A percentile compares a stretch with the other conserved stretches of the same genome.
phyloP scores from a whole-genome alignment of 2,797 vertebrate species.

The Allenopithecus nigroviridis region DNA sequence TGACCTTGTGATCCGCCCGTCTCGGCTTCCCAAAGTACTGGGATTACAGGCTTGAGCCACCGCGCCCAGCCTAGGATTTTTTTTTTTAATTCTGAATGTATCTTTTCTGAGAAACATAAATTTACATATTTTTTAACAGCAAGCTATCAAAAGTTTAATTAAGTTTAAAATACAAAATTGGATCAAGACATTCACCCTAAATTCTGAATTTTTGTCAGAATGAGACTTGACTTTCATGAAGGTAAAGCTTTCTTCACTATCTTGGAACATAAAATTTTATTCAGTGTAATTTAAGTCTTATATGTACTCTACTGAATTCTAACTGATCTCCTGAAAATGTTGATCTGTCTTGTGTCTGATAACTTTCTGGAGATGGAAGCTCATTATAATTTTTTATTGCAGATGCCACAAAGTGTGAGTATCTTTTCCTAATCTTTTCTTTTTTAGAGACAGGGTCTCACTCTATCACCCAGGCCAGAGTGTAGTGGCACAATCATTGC shows the following conservation, averaged over 20 bases:
- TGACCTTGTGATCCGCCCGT: no score
- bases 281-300: conserved; percentile 22
- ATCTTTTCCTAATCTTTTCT: neutral
- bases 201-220: conserved; percentile 15
- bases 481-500: neutral
- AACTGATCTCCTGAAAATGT: neutral
- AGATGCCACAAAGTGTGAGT: neutral
- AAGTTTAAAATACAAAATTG: neutral
- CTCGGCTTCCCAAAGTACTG: no score
- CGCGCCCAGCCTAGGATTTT: neutral
- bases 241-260: conserved; percentile 5
- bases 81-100: neutral
- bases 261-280: conserved; percentile 12
- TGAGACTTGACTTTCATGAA: conserved; percentile 32
- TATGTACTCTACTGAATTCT: conserved; percentile 4
- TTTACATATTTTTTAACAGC: conserved; percentile 15
- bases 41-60: no score
- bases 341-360: conserved; percentile 10
- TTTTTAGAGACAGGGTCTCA: neutral
- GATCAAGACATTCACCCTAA: neutral
- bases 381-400: neutral
- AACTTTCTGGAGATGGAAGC: conserved; percentile 1
- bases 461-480: neutral
- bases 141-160: conserved; percentile 18
- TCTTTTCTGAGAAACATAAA: neutral